Evolutionary conservation across 2,113 vertebrate species (phyloP).

Genomic region (Rhinichthys klamathensis): DNA sequence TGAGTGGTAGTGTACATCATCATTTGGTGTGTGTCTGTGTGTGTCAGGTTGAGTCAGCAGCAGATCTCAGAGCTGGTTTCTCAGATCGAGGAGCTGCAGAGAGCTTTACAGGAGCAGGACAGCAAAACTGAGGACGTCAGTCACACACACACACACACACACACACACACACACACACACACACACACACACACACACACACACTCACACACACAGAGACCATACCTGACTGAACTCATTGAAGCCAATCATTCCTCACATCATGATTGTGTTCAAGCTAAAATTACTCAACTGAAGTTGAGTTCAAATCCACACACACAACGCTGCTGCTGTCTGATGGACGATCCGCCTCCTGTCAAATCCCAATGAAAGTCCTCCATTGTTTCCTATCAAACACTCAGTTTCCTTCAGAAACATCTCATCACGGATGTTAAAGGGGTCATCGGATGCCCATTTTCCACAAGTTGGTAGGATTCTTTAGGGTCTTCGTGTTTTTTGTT

Average conservation of each 20-base stretch:
- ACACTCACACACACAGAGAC: too few species aligned
- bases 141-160: conserved; percentile 47
- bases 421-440: too few species aligned
- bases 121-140: conserved; percentile 87
- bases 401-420: not conserved
- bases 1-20: not conserved
- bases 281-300: not conserved
- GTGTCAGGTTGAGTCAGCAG: conserved; percentile 82
- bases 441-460: too few species aligned
- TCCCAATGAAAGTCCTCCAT: not conserved
- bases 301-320: not conserved
- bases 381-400: too few species aligned
- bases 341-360: not conserved
- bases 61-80: conserved; percentile 82
- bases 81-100: conserved; percentile 87
- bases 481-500: too few species aligned
- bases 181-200: not conserved
- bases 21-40: not conserved
- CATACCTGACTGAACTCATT: too few species aligned
- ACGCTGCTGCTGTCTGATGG: not conserved
- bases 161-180: not conserved
- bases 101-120: conserved; percentile 82
- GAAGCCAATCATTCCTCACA: not conserved
- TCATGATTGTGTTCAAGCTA: not conserved
- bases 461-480: too few species aligned